Base-by-base conservation (phyloP, 2,888 invertebrate genomes). In the Trichacis sp. region DNA sequence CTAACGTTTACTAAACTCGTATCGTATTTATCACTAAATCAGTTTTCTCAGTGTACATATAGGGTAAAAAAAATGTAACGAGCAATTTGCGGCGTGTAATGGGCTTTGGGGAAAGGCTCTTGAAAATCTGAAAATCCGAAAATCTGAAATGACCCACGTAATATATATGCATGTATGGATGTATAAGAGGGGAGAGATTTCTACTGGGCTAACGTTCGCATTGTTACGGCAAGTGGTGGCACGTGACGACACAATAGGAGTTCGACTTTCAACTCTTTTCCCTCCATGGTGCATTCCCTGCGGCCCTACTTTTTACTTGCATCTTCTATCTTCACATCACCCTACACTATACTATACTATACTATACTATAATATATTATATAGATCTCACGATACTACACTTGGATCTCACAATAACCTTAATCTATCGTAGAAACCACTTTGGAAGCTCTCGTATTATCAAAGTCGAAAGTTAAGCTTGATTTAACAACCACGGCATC, bases 161-260 rank as follows among this genome's bases (percentile, higher is more conserved):
- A 19, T 3, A 45, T 11, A 18, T 19, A 47, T 18, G 19, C 15
- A 46, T 17, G 24, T 53, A 36, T n/a, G 11, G 15, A 17, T 40
- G n/a, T n/a, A n/a, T n/a, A n/a, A 46, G 33, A 19, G 8, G 55
- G 46, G 48, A 54, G 63, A 64, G 61, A 64, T 58, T 56, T 61
- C 59, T 62, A 58, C 62, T 69, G 55, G 68, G 69, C 74, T 74
- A 73, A 77, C 74, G 71, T 71, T 72, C 68, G 65, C 65, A 73
- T 75, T 71, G 68, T 72, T 60, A 68, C 64, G 71, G 75, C 74
- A 77, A 82, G 82, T 82, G 81, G 77, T 68, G 74, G 82, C 80
- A 76, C 81, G 82, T 81, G 82, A 82, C 79, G 72, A 66, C 72
- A 82, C 81, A 82, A 82, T 82, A 74, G 80, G 74, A 74, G 71